Percentiles rank a stretch among this genome's conserved stretches.
Evolutionary conservation across 1,140 invertebrate genomes (phyloP).

Genomic region (Phenacoccus solenopsis): DNA sequence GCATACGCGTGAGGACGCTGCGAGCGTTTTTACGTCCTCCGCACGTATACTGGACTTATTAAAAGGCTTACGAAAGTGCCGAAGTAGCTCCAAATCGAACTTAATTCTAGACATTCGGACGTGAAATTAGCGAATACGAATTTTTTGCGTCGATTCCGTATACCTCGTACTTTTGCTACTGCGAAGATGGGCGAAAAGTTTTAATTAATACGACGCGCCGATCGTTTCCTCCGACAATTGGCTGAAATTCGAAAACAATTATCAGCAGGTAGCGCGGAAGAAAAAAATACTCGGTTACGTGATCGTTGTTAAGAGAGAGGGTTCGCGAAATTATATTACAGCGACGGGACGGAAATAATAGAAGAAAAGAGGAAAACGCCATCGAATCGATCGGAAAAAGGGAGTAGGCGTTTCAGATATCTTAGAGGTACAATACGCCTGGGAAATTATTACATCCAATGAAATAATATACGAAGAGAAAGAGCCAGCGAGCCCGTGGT

Average conservation of each 20-base stretch:
- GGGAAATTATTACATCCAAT: conserved; percentile 2
- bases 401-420: neutral
- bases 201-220: neutral
- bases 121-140: no score
- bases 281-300: neutral
- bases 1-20: no score
- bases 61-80: no score
- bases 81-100: no score
- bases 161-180: no score
- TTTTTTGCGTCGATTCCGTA: no score
- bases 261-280: neutral
- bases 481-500: neutral
- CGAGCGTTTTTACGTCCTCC: no score
- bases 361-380: conserved; percentile 1
- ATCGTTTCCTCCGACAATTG: no score
- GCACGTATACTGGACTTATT: no score
- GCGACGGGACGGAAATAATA: neutral
- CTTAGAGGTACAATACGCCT: neutral
- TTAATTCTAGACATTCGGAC: no score
- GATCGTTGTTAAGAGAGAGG: neutral
- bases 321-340: neutral
- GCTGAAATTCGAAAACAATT: neutral
- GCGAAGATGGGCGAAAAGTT: neutral
- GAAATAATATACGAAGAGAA: neutral
- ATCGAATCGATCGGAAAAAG: neutral